Evolutionary conservation across 1,140 invertebrate genomes (phyloP), one percentile per base, ranked within the genome.

Genomic region (Lepidotrigona ventralis): DNA sequence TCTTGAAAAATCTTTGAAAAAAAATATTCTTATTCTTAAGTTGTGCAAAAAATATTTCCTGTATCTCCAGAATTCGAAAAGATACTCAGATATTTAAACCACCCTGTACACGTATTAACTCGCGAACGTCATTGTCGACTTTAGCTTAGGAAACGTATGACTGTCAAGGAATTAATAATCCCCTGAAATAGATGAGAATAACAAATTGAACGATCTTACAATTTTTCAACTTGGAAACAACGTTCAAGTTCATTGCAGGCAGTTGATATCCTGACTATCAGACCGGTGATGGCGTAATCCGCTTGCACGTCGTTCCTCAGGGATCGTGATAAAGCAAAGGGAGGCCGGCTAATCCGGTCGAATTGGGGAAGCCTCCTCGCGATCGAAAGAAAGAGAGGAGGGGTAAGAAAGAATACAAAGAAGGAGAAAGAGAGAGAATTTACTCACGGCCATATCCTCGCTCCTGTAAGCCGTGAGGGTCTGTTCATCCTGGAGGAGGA

Each of bases 391-490:
- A 60, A 46, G 6, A 5, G 39, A 5, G 39, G 6, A 5, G 39
- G 39, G 0, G 39, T 5, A 5, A 63, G n/a, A 26, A 23, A 15
- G 23, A n/a, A 11, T 2, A 0, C 4, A 0, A 29, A 17, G 33
- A 73, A 83, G n/a, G 66, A 70, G 76, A 26, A 66, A 66, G 73
- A 72, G 64, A 74, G 79, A 17, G 26, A 26, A 72, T 84, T 46
- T 92, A 96, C 96, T 97, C 92, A 98, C 97, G 93, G 97, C 97
- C 94, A 98, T 96, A 93, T 98, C 97, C 94, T 98, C 97, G 92
- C 96, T 97, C 85, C 97, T 96, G 92, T 98, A 98, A 63, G 97
- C 96, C 15, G 97, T 98, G 91, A 98, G 96, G 53, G 96, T 97
- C 90, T 97, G 96, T 85, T 98, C 96, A 92, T 98, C 97, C 93